Percentiles rank a stretch among this genome's conserved stretches.
phyloP scores from a whole-genome alignment of 2,113 vertebrate species.

The Chascanopsetta lugubris region DNA sequence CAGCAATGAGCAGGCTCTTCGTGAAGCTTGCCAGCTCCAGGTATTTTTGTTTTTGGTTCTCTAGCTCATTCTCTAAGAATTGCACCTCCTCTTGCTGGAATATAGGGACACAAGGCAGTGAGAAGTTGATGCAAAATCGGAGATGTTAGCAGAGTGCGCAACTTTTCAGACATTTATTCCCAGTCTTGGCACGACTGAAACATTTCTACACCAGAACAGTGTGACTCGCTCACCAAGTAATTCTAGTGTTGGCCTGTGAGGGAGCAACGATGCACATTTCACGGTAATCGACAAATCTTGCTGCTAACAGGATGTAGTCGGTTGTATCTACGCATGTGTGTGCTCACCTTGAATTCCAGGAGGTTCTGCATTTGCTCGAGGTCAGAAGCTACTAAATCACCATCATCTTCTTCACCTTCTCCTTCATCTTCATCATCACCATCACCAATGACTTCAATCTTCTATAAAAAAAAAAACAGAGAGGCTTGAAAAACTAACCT shows the following conservation, averaged over 20 bases:
- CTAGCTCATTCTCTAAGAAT: slow-evolving; percentile 93
- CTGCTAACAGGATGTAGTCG: too few species aligned
- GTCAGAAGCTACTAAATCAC: slow-evolving; percentile 87
- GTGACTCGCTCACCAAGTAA: too few species aligned
- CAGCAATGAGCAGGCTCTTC: slow-evolving; percentile 88
- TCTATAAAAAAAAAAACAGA: slow-evolving; percentile 81
- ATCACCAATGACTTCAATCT: slow-evolving; percentile 92
- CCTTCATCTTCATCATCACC: slow-evolving; percentile 77
- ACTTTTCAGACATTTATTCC: background rate
- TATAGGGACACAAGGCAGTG: slow-evolving; percentile 19
- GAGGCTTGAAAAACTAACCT: background rate
- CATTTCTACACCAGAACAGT: too few species aligned
- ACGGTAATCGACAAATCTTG: too few species aligned
- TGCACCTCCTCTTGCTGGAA: slow-evolving; percentile 94
- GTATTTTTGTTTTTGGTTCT: slow-evolving; percentile 94
- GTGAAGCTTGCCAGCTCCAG: slow-evolving; percentile 91
- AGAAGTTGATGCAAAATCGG: background rate
- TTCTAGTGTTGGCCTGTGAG: too few species aligned
- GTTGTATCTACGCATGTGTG: too few species aligned
- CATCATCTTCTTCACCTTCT: slow-evolving; percentile 85
- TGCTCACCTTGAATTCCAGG: slow-evolving; percentile 91
- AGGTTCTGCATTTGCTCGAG: slow-evolving; percentile 92
- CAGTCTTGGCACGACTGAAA: background rate
- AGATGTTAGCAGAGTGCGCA: background rate
- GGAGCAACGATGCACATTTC: background rate